Evolutionary conservation across 2,888 invertebrate species (phyloP), one percentile per base, ranked within the genome.

Genomic region (Drepana falcataria): DNA sequence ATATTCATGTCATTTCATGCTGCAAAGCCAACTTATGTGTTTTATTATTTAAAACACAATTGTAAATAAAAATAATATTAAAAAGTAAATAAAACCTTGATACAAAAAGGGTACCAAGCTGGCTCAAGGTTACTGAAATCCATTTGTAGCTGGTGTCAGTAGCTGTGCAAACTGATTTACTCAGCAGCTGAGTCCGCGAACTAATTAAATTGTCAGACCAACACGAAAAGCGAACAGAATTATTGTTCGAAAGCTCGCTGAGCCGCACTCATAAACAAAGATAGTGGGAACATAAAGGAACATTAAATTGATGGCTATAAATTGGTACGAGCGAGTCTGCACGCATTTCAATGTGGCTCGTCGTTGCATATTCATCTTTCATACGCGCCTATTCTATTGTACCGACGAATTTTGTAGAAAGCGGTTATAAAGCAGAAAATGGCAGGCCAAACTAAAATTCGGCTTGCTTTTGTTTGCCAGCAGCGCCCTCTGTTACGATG

Each of bases 301-400:
- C 64, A 66, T 69, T 71, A 72, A 59, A 63, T 57, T 64, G 67
- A 70, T 66, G 63, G 67, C 68, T 69, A 81, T 81, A 77, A 79
- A 79, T 81, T 75, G 74, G 66, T 59, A 53, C 56, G 67, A 69
- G 68, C 59, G 63, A 58, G 66, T 60, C 63, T 64, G 66, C 69
- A 68, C 68, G 71, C 64, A 75, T 75, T 77, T 75, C 69, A 69
- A 71, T 69, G 67, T 68, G 65, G 66, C 60, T 58, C 59, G 59
- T 66, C 75, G 72, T 79, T 85, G 85, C 83, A 87, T 87, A 85
- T 86, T 87, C 84, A 87, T 86, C 81, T 82, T 80, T 75, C 75
- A 81, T 79, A 81, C 76, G 66, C 73, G 75, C 62, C 68, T 66
- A 77, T 80, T 78, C 73, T 73, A 77, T 79, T 83, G 80, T 74